Percentiles rank a stretch among this genome's conserved stretches.
Evolutionary conservation across 1,140 invertebrate genomes (phyloP).

Genomic region (Bombus pascuorum): DNA sequence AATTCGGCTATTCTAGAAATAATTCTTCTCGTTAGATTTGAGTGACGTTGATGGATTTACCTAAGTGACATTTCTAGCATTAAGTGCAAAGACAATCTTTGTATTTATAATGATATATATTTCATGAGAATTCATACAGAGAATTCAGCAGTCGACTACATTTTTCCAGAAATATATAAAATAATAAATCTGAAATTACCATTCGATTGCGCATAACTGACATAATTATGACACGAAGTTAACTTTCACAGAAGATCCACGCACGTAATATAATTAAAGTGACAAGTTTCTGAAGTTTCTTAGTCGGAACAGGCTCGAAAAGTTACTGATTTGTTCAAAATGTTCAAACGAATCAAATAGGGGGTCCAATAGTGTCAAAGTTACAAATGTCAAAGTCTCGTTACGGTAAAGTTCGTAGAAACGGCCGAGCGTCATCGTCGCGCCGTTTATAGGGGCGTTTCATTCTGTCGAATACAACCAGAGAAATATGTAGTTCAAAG

Average conservation of each 20-base stretch:
- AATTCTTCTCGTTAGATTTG: not conserved
- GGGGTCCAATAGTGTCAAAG: conserved; percentile 9
- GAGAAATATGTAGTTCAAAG: conserved; percentile 11
- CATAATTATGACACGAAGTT: too few species aligned
- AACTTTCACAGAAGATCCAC: not conserved
- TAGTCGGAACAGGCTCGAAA: not conserved
- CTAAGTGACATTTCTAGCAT: too few species aligned
- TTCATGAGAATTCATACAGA: too few species aligned
- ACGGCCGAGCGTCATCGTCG: not conserved
- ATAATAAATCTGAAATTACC: too few species aligned
- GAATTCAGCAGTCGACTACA: too few species aligned
- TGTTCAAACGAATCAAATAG: conserved; percentile 5
- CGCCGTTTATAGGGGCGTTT: not conserved
- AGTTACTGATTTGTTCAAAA: not conserved
- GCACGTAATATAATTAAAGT: conserved; percentile 1
- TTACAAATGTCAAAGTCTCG: conserved; percentile 21
- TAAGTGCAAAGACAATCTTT: too few species aligned
- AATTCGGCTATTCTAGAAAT: too few species aligned
- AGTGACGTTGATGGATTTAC: not conserved
- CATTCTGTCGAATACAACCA: not conserved
- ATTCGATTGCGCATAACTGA: not conserved
- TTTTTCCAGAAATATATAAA: not conserved
- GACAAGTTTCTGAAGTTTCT: not conserved
- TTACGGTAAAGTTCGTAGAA: conserved; percentile 13
- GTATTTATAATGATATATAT: too few species aligned